phyloP scores from a whole-genome alignment of 1,140 invertebrate species.

The Gryllus bimaculatus region DNA sequence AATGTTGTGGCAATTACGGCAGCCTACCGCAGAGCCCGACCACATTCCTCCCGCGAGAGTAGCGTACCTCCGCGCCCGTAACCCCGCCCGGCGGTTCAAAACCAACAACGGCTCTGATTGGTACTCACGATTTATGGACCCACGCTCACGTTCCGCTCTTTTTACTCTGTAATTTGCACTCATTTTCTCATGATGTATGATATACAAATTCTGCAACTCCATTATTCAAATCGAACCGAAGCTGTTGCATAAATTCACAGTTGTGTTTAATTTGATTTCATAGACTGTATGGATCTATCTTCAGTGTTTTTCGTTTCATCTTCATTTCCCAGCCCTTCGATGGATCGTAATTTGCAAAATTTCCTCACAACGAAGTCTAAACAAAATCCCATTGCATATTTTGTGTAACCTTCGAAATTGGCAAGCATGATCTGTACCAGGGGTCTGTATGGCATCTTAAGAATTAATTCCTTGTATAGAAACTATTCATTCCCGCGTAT shows the following conservation, averaged over 20 bases:
- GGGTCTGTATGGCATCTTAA: too few species aligned
- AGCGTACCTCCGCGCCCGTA: background rate
- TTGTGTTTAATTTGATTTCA: background rate
- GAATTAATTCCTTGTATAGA: too few species aligned
- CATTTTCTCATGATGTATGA: slow-evolving; percentile 5
- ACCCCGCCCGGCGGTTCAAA: background rate
- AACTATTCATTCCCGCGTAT: too few species aligned
- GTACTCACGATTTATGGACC: background rate
- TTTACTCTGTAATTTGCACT: slow-evolving; percentile 1
- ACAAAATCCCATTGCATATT: too few species aligned
- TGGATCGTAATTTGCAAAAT: too few species aligned
- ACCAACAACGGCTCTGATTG: background rate
- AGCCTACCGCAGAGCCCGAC: slow-evolving; percentile 1
- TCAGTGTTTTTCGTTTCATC: too few species aligned
- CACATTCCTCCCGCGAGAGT: background rate
- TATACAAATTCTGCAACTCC: slow-evolving; percentile 4
- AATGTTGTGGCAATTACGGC: background rate
- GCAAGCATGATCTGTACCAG: too few species aligned
- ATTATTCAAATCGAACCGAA: background rate
- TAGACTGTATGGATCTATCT: too few species aligned
- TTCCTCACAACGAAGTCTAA: too few species aligned
- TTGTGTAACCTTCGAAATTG: too few species aligned
- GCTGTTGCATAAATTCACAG: slow-evolving; percentile 1
- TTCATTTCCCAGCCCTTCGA: too few species aligned
- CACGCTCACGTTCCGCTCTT: background rate